Evolutionary conservation across 1,140 invertebrate species (phyloP).

Genomic region (Brachionus plicatilis): DNA sequence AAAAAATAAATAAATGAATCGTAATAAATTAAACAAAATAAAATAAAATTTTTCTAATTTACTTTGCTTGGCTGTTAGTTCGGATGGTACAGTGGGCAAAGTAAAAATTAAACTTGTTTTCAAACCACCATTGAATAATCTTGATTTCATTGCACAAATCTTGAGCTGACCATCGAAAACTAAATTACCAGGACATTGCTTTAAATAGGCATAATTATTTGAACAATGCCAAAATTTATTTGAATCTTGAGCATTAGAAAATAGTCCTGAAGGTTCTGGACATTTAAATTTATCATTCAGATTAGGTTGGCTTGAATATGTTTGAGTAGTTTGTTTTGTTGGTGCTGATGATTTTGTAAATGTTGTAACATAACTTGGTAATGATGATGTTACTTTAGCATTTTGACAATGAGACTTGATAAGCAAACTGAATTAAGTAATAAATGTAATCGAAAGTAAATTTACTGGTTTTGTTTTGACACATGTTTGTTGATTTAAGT

Average conservation of each 20-base stretch:
- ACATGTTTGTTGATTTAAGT: neutral
- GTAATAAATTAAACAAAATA: neutral
- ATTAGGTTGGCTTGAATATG: neutral
- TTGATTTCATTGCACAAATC: neutral
- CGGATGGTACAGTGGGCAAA: neutral
- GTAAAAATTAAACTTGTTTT: neutral
- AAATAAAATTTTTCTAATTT: neutral
- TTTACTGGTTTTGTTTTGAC: neutral
- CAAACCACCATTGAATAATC: neutral
- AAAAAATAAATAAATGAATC: neutral
- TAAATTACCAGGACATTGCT: slow-evolving; percentile 15
- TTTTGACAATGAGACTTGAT: neutral
- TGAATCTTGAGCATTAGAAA: neutral
- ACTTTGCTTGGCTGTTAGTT: neutral
- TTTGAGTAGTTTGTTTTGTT: neutral
- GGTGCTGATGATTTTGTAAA: too few relatives aligned
- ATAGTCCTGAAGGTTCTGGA: neutral
- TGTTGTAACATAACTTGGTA: neutral
- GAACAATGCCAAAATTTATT: slow-evolving; percentile 22
- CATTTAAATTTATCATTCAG: neutral
- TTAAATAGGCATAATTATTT: neutral
- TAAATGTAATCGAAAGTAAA: neutral
- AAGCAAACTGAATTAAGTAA: neutral
- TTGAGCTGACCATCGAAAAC: neutral
- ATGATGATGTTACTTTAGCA: neutral